Evolutionary conservation across 2,888 invertebrate genomes (phyloP).

Genomic region (Herminia tarsipennalis): DNA sequence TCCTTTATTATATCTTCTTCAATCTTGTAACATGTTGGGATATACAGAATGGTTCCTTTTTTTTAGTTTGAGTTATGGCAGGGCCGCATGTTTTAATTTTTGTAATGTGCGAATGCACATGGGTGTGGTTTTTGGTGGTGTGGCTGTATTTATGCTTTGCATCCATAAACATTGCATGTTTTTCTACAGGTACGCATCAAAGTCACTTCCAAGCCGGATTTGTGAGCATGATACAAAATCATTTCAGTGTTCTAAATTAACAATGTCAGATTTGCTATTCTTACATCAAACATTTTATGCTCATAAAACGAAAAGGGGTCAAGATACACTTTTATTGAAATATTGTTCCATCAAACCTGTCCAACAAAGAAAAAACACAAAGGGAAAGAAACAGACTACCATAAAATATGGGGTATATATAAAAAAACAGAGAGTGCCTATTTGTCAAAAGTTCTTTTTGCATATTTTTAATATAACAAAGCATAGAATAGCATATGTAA

Average conservation of each 20-base stretch:
- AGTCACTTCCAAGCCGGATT: background rate
- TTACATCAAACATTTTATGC: background rate
- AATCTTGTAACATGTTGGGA: no score
- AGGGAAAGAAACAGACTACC: background rate
- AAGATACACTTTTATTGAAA: no score
- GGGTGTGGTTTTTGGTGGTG: no score
- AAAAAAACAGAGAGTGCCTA: conserved; percentile 6
- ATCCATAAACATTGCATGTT: no score
- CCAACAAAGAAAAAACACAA: background rate
- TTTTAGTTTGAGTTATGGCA: no score
- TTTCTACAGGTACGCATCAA: background rate
- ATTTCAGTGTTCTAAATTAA: background rate
- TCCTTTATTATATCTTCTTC: no score
- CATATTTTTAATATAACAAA: no score
- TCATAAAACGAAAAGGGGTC: background rate
- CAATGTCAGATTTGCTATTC: conserved; percentile 11
- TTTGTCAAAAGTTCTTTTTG: conserved; percentile 13
- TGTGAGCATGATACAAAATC: background rate
- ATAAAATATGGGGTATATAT: background rate
- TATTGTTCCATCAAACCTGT: background rate
- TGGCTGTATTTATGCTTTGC: no score
- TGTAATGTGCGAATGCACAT: no score
- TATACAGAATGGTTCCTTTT: no score
- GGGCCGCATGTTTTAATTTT: no score
- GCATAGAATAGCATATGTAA: conserved; percentile 7